Evolutionary conservation across 2,888 invertebrate species (phyloP).

Genomic region (Fragum whitleyi): DNA sequence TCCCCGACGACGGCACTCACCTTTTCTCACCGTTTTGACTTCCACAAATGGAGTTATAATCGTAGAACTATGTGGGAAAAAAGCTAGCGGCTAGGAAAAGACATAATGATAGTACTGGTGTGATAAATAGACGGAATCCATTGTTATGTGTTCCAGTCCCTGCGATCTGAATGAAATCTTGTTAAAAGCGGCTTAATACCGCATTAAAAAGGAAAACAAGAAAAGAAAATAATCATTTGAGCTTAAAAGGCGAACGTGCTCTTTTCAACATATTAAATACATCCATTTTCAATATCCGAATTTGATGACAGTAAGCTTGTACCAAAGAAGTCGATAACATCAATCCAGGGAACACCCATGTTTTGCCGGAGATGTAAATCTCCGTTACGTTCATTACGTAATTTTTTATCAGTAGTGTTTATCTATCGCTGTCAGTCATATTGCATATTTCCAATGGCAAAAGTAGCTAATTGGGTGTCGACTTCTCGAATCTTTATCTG

Average conservation of each 20-base stretch:
- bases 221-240: too few species aligned
- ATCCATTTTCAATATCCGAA: too few species aligned
- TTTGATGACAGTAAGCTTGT: too few species aligned
- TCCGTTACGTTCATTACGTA: not conserved
- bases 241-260: too few species aligned
- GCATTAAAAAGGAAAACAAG: not conserved
- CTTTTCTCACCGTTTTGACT: not conserved
- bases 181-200: not conserved
- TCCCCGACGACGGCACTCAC: too few species aligned
- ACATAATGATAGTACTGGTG: not conserved
- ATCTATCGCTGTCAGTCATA: not conserved
- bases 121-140: not conserved
- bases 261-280: too few species aligned
- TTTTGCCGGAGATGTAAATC: not conserved
- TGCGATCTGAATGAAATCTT: not conserved
- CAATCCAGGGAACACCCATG: not conserved
- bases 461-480: conserved; percentile 1
- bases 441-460: not conserved
- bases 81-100: not conserved
- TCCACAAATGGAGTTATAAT: not conserved
- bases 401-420: not conserved
- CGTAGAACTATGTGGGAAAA: not conserved
- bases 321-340: too few species aligned
- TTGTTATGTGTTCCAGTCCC: not conserved
- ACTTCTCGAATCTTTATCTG: not conserved